Evolutionary conservation across 1,140 invertebrate genomes (phyloP).

Genomic region (Trachymyrmex cornetzi): DNA sequence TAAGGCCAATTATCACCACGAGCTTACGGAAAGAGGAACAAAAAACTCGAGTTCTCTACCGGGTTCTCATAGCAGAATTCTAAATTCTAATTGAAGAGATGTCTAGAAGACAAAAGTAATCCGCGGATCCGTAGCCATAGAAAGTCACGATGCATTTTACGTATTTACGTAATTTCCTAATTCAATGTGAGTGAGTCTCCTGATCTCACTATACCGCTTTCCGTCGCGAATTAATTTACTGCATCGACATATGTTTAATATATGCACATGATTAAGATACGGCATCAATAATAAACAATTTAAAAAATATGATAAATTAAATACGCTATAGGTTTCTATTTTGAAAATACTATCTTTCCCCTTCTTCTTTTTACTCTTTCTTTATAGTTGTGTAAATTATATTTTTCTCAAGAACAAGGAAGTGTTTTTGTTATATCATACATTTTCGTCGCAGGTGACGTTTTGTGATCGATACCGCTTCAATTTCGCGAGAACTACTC

Average conservation of each 20-base stretch:
- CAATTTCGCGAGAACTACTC: not conserved
- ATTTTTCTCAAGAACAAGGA: not conserved
- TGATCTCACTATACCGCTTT: not conserved
- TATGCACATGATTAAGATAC: not conserved
- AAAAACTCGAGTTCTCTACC: slow-evolving; percentile 62
- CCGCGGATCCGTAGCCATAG: slow-evolving; percentile 14
- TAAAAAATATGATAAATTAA: not conserved
- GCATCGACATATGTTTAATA: not conserved
- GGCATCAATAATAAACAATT: not conserved
- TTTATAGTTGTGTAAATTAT: slow-evolving; percentile 1
- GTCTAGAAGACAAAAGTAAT: slow-evolving; percentile 44
- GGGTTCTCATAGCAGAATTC: slow-evolving; percentile 66
- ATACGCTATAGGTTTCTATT: not conserved
- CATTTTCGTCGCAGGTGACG: not conserved
- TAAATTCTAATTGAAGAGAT: slow-evolving; percentile 64
- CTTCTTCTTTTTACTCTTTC: not conserved
- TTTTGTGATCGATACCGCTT: slow-evolving; percentile 25
- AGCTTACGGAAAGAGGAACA: slow-evolving; percentile 30
- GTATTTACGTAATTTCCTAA: slow-evolving; percentile 53
- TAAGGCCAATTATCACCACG: slow-evolving; percentile 65
- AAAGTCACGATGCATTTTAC: slow-evolving; percentile 20
- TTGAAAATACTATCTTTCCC: not conserved
- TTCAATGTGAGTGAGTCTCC: slow-evolving; percentile 4
- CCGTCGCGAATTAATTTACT: not conserved
- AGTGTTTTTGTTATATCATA: not conserved